Evolutionary conservation across 2,113 vertebrate species (phyloP).

Genomic region (Entomyzon cyanotis): DNA sequence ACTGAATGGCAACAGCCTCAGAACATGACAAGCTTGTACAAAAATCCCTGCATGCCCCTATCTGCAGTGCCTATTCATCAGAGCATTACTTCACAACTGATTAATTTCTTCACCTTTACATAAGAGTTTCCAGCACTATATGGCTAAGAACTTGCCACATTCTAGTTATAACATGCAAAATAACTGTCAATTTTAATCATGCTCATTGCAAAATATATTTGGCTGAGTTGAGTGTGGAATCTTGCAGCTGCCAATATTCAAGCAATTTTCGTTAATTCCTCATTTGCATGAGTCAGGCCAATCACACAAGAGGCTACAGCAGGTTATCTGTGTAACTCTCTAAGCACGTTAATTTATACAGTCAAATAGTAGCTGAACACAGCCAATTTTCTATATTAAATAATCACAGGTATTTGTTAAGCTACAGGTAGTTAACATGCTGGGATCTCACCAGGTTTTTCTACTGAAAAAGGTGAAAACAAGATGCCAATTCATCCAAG

Average conservation of each 20-base stretch:
- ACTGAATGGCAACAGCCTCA: background rate
- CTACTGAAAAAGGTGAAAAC: slow-evolving; percentile 26
- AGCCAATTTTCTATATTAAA: background rate
- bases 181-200: background rate
- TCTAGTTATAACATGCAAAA: background rate
- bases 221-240: background rate
- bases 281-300: background rate
- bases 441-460: slow-evolving; percentile 43
- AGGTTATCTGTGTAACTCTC: background rate
- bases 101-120: background rate
- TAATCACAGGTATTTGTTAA: background rate
- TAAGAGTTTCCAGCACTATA: background rate
- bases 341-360: background rate
- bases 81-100: background rate
- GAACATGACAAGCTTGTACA: background rate
- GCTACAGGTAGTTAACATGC: background rate
- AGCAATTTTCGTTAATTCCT: background rate
- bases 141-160: background rate
- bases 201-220: background rate
- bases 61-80: background rate
- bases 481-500: slow-evolving; percentile 26
- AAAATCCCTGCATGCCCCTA: background rate
- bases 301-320: background rate
- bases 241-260: background rate
- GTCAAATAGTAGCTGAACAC: background rate